A percentile compares a stretch with the other conserved stretches of the same genome.
These are phyloP conservation scores for Tachysurus fulvidraco DNA, from an alignment of 2,113 vertebrate species.

Conservation along the genomic window DNA sequence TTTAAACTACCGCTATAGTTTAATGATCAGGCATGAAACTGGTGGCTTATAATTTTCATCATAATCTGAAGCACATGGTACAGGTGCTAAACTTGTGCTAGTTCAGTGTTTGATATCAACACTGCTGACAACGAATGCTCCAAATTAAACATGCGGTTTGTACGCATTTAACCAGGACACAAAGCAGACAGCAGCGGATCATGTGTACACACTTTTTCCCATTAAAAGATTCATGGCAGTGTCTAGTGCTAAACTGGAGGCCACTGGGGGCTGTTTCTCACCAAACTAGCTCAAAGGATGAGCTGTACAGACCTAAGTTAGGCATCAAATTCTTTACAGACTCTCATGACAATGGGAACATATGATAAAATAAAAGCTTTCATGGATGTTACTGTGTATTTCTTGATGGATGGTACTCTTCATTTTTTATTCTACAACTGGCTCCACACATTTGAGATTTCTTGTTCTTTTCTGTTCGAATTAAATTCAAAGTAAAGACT, in stretches of 20 bases:
- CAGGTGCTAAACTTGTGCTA: background rate
- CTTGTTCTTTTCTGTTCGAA: background rate
- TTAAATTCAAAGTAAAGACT: background rate
- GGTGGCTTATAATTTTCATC: background rate
- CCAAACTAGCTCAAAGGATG: background rate
- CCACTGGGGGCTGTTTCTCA: background rate
- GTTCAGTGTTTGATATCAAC: background rate
- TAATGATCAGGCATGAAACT: background rate
- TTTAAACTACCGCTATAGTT: conserved; percentile 45
- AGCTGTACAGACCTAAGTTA: background rate
- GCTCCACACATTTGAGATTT: background rate
- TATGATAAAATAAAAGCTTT: background rate
- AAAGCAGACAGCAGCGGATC: conserved; percentile 71
- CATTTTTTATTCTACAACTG: background rate
- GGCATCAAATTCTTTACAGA: background rate
- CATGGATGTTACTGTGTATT: background rate
- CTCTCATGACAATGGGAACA: background rate
- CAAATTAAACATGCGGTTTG: conserved; percentile 76
- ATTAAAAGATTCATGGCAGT: conserved; percentile 68
- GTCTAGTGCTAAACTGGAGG: conserved; percentile 46
- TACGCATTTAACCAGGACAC: conserved; percentile 74
- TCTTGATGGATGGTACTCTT: too few relatives aligned
- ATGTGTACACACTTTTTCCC: conserved; percentile 69
- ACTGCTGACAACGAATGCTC: conserved; percentile 57
- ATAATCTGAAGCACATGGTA: background rate